Percentiles rank a stretch among this genome's conserved stretches.
These are phyloP conservation scores for Rhagoletis pomonella DNA, from an alignment of 1,140 invertebrate genomes.

Conservation along the genomic window DNA sequence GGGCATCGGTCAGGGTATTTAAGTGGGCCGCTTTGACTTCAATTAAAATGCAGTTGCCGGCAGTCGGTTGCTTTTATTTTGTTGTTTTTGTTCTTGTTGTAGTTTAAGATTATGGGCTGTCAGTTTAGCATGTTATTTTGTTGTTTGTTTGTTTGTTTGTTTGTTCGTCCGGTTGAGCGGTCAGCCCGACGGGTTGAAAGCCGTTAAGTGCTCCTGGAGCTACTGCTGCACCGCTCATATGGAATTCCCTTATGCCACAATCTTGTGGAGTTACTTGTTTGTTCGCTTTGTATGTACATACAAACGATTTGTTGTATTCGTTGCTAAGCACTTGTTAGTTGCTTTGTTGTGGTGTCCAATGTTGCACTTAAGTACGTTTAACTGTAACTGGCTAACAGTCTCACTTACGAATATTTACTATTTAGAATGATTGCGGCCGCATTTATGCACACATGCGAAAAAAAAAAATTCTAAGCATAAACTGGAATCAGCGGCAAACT, in stretches of 20 bases:
- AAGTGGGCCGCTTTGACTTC: slow-evolving; percentile 51
- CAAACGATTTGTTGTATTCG: slow-evolving; percentile 9
- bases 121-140: slow-evolving; percentile 46
- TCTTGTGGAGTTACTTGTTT: background rate
- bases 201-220: slow-evolving; percentile 43
- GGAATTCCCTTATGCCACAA: slow-evolving; percentile 3
- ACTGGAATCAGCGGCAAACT: background rate
- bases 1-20: slow-evolving; percentile 41
- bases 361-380: slow-evolving; percentile 42
- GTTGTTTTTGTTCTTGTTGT: slow-evolving; percentile 2
- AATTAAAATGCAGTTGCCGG: slow-evolving; percentile 48
- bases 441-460: background rate
- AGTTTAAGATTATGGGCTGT: slow-evolving; percentile 43
- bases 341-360: background rate
- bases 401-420: background rate
- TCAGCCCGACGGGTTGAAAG: slow-evolving; percentile 28
- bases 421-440: slow-evolving; percentile 8
- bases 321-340: slow-evolving; percentile 32
- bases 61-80: background rate
- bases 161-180: slow-evolving; percentile 13
- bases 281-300: background rate
- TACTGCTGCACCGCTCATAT: slow-evolving; percentile 16
- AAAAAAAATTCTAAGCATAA: background rate
- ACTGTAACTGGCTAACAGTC: background rate
- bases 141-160: slow-evolving; percentile 29